Conservation (phyloP, 2,888 invertebrate species). For the Eueremaeus valkanovi region DNA sequence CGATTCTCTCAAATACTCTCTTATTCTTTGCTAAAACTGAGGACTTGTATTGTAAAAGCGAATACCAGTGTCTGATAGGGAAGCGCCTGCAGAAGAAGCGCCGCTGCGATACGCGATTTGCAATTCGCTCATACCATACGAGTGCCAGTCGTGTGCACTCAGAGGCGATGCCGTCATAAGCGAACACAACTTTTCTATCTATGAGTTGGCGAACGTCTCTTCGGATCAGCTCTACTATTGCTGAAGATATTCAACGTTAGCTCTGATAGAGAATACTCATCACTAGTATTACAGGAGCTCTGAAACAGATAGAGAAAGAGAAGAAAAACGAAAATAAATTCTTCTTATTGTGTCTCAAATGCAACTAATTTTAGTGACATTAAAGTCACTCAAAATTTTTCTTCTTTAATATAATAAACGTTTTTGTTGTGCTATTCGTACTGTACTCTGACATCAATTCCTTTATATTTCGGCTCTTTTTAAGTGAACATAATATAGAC, state of each 20-base stretch:
- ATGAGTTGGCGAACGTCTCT: background rate
- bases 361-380: background rate
- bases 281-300: too few species aligned
- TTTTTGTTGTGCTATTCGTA: background rate
- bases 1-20: background rate
- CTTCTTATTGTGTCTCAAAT: background rate
- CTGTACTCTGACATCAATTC: background rate
- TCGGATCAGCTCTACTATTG: background rate
- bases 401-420: background rate
- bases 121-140: background rate
- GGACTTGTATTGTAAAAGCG: background rate
- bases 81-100: conserved; percentile 5
- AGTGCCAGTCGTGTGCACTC: background rate
- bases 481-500: background rate
- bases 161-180: background rate
- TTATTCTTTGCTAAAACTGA: background rate
- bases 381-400: background rate
- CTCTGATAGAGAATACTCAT: background rate
- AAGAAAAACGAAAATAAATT: background rate
- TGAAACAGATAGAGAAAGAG: too few species aligned
- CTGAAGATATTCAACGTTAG: background rate
- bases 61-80: background rate
- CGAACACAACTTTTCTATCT: background rate
- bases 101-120: background rate
- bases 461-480: background rate